Base-by-base conservation (phyloP, 64 coral and sea anemone genomes). In the Dendrophyllia cribrosa region DNA sequence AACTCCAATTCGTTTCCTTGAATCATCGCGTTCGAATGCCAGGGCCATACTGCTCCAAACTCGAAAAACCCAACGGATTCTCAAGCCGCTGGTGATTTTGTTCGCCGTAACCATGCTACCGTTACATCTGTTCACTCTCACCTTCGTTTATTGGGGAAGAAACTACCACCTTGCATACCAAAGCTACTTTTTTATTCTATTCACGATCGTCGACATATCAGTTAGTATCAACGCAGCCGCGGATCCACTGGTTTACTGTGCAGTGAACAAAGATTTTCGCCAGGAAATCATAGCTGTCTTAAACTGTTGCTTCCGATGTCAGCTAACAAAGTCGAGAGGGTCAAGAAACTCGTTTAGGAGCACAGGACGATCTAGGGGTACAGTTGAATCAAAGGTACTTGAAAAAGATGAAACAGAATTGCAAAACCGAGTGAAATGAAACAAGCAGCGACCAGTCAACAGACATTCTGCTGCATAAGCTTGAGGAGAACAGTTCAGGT, bases 101-200 rank as follows among this genome's bases (percentile, higher is more conserved):
- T 92, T 92, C 22, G 72, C 73, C 47, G 59, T 87, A 0, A 77
- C 91, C 13, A 92, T 92, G 91, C 82, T 92, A 5, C 91, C 91
- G 0, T 71, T 86, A 17, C 85, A 86, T 11, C 5, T 58, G 46
- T 92, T 92, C 48, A 4, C 47, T 0, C 46, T 92, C 0, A 23
- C 9, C 46, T 3, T 12, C 12, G 82, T 7, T 7, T 87, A 68
- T 51, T 53, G 20, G 58, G n/a, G 34, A 34, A 34, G 34, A 34
- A 34, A 34, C 34, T 13, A 25, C 11, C 13, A 3, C 87, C 87
- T 6, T 7, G 19, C 1, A 34, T 12, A 43, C 15, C 46, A 76
- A 51, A 34, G 61, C 44, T 86, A 43, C 62, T 34, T 11, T 24
- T 52, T 11, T 65, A 48, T 75, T 72, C 56, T 86, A 2, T n/a